phyloP scores from a whole-genome alignment of 2,113 vertebrate species.

The Clarias macrocephalus region DNA sequence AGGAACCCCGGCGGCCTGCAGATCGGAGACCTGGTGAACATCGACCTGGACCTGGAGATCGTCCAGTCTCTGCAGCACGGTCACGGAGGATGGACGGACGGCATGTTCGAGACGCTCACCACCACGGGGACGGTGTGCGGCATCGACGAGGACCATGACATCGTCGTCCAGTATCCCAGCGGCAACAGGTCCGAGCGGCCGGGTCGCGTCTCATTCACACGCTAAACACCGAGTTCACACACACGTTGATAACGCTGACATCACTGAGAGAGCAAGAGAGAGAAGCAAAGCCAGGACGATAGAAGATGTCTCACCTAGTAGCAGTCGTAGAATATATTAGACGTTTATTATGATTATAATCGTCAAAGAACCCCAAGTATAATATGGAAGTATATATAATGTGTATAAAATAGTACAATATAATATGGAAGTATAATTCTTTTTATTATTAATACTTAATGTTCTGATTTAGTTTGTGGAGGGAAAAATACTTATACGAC shows the following conservation, averaged over 20 bases:
- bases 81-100: constrained; percentile 98
- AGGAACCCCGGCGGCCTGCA: constrained; percentile 95
- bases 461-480: too few relatives aligned
- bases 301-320: background rate
- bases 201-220: background rate
- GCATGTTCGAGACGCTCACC: constrained; percentile 99
- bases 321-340: too few relatives aligned
- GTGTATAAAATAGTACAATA: too few relatives aligned
- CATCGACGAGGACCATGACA: constrained; percentile 98
- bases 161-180: constrained; percentile 97
- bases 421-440: too few relatives aligned
- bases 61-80: constrained; percentile 98
- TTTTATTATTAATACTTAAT: too few relatives aligned
- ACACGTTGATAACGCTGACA: background rate
- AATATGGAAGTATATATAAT: too few relatives aligned
- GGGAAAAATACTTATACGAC: too few relatives aligned
- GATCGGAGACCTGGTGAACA: constrained; percentile 97
- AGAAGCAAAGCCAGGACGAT: background rate
- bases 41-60: constrained; percentile 96
- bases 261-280: too few relatives aligned
- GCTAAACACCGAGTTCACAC: background rate
- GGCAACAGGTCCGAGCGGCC: constrained; percentile 85
- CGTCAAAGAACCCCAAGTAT: background rate
- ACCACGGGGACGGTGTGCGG: constrained; percentile 98
- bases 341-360: background rate